Evolutionary conservation across 2,888 invertebrate genomes (phyloP).

Genomic region (Argyresthia goedartella): DNA sequence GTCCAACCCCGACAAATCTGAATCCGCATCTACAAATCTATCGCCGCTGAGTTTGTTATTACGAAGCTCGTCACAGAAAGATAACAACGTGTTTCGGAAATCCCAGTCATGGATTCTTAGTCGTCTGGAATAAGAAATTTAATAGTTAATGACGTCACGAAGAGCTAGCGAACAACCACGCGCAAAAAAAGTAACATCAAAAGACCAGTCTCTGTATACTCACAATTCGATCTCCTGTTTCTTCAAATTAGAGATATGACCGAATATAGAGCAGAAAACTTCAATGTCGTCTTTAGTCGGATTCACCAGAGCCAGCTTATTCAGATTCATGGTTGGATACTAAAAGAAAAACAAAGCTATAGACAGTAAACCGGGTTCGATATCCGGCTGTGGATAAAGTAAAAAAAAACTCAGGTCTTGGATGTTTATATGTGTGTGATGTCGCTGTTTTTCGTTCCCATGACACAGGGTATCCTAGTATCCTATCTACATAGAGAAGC

Average conservation of each 20-base stretch:
- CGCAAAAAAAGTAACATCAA: too few species aligned
- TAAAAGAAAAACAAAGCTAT: constrained; percentile 20
- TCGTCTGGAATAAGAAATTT: constrained; percentile 30
- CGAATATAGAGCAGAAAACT: constrained; percentile 34
- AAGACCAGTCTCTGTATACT: constrained; percentile 17
- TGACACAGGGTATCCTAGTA: too few species aligned
- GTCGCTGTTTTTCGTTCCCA: too few species aligned
- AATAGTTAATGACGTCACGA: too few species aligned
- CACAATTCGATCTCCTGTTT: constrained; percentile 39
- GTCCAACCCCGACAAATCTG: constrained; percentile 32
- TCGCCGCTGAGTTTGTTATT: constrained; percentile 22
- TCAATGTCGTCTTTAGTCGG: constrained; percentile 36
- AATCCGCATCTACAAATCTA: constrained; percentile 31
- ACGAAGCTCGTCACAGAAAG: constrained; percentile 26
- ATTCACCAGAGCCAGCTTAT: constrained; percentile 28
- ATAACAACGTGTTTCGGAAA: constrained; percentile 27
- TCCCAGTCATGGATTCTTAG: constrained; percentile 39
- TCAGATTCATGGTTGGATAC: constrained; percentile 34
- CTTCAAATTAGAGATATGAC: constrained; percentile 37
- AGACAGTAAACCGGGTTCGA: too few species aligned
- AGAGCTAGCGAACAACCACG: too few species aligned
- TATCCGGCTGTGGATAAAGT: too few species aligned
- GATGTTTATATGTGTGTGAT: too few species aligned
- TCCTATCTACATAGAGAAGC: too few species aligned
- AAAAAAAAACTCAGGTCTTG: too few species aligned